Base-by-base conservation (phyloP, 2,888 invertebrate species). In the Ceramica pisi region DNA sequence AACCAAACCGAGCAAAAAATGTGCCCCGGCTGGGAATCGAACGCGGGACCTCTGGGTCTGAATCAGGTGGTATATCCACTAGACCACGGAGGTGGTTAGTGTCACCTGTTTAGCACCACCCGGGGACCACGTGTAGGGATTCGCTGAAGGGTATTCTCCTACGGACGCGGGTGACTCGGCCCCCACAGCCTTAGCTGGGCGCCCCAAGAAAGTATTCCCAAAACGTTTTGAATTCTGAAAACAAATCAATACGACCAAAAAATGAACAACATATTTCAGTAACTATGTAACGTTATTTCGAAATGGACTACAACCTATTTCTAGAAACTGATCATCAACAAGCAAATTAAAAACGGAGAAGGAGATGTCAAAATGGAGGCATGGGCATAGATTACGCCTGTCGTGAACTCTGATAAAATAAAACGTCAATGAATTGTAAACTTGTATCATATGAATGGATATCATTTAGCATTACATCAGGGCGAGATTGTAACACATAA, bases 301-400 rank as follows among this genome's bases (percentile, higher is more conserved):
- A 61, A 68, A 55, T n/a, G 0, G 26, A 65, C 21, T 71, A 23
- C 2, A 67, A 71, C 72, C 82, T 82, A 19, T 80, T 82, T 21
- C 56, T 2, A 1, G 3, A 56, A 68, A 75, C 82, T 82, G 84
- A 80, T 75, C 71, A 67, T 66, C 67, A 56, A 21, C 63, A 57
- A 72, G 26, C 7, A 62, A 70, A 76, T 63, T 56, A 63, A 69
- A 80, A 84, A 71, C 62, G 69, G 67, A 55, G 63, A 53, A 63
- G 70, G 6, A 59, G 44, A 83, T 72, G 85, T 84, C 84, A 83
- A 71, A 72, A 76, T 67, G 65, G 71, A 62, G 75, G 53, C 71
- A 69, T 70, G 60, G 75, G 53, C 71, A 69, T 70, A 78, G 67
- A 81, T 77, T 72, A 51, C 59, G 67, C 41, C 51, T 72, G 51